Evolutionary conservation across 2,113 vertebrate genomes (phyloP), one percentile per base, ranked within the genome.

Genomic region (Onychostruthus taczanowskii): DNA sequence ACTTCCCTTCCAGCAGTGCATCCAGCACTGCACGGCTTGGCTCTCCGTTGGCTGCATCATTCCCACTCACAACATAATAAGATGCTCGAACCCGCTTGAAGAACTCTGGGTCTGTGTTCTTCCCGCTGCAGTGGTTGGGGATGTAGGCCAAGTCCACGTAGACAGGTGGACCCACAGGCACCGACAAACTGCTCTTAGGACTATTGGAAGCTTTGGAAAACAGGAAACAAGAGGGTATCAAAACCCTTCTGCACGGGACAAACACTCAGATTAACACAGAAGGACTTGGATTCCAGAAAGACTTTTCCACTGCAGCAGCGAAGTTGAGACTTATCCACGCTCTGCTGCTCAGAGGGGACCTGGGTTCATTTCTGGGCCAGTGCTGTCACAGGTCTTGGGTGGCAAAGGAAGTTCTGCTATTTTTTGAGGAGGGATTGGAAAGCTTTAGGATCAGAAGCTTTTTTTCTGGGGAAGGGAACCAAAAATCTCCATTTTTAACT

Each of bases 61-160:
- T 99, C 46, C 99, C 99, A 72, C 99, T 99, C 91, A 99, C 99
- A 80, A 99, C 99, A 12, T 99, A 99, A 49, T 99, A 99, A 0
- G 99, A 98, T 2, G 99, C 99, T 66, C 99, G 98, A 55, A 99
- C 97, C 16, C 99, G 98, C 87, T 98, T 99, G 97, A 99, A 99
- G 97, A 99, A 99, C 96, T 99, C 99, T 13, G 98, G 98, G 87
- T 99, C 99, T 21, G 99, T 98, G 77, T 99, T 99, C 98, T 99
- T 99, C 78, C 98, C 98, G 47, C 99, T 99, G 98, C 99, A 99
- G 73, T 99, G 99, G 97, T 99, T 99, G 55, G 99, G 99, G 96
- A 99, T 98, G 95, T 99, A 99, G 62, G 99, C 99, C 95, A 99
- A 96, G 97, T 99, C 99, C 94, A 99, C 99, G 6, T 99, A 99